Percentiles rank a stretch among this genome's conserved stretches.
phyloP scores from a whole-genome alignment of 2,888 invertebrate species.

The Aplocera efformata region DNA sequence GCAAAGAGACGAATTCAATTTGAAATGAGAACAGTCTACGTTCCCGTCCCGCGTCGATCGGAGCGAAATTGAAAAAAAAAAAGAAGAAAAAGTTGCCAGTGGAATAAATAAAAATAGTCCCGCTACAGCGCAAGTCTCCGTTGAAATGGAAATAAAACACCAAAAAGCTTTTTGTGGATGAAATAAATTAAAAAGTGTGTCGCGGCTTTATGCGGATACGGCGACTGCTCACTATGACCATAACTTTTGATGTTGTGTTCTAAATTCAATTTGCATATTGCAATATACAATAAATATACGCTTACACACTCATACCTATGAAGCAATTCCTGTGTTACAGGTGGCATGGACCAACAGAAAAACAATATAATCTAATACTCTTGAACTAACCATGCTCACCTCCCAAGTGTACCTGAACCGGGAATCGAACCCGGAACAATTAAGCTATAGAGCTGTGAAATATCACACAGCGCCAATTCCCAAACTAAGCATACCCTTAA shows the following conservation, averaged over 20 bases:
- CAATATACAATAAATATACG: too few relatives aligned
- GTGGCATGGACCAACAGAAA: too few relatives aligned
- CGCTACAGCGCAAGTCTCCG: slow-evolving; percentile 79
- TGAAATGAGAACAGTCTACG: slow-evolving; percentile 77
- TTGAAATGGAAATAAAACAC: slow-evolving; percentile 79
- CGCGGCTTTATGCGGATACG: slow-evolving; percentile 65
- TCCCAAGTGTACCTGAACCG: too few relatives aligned
- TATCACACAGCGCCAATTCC: too few relatives aligned
- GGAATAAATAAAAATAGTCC: slow-evolving; percentile 79
- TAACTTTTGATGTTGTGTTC: slow-evolving; percentile 40
- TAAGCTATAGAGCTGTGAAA: too few relatives aligned
- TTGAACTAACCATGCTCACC: too few relatives aligned
- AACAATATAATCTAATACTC: too few relatives aligned
- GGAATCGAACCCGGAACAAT: too few relatives aligned
- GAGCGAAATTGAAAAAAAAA: slow-evolving; percentile 72
- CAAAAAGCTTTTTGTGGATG: slow-evolving; percentile 76
- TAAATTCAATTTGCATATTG: slow-evolving; percentile 24
- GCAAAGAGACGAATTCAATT: slow-evolving; percentile 74
- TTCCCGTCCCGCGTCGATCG: slow-evolving; percentile 74
- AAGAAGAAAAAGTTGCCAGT: slow-evolving; percentile 49
- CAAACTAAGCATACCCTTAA: too few relatives aligned
- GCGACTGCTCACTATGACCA: slow-evolving; percentile 44
- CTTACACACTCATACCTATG: too few relatives aligned
- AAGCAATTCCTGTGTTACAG: too few relatives aligned
- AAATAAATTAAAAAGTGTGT: slow-evolving; percentile 80